Evolutionary conservation across 2,797 vertebrate genomes (phyloP).

Genomic region (Crocidura indochinensis): DNA sequence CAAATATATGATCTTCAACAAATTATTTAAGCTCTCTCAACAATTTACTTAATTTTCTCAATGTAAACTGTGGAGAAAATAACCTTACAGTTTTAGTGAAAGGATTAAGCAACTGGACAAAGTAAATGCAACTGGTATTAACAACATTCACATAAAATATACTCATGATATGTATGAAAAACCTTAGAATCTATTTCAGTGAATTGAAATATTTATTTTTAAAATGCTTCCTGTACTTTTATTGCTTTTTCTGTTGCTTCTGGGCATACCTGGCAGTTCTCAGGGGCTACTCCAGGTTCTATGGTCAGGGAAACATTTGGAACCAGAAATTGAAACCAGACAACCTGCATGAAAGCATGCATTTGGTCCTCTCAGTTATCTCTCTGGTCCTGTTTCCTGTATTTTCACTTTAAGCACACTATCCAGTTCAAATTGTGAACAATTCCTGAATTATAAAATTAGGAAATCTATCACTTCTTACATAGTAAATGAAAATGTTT

Average conservation of each 20-base stretch:
- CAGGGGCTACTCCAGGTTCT: too few relatives aligned
- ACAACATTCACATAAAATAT: slow-evolving; percentile 49
- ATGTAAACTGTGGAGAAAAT: slow-evolving; percentile 3
- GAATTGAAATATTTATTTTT: slow-evolving; percentile 49
- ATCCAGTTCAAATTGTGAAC: slow-evolving; percentile 23
- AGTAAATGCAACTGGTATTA: background rate
- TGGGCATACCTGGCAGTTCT: too few relatives aligned
- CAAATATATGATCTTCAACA: background rate
- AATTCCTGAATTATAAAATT: slow-evolving; percentile 39
- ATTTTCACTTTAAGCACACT: background rate
- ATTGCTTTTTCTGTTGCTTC: too few relatives aligned
- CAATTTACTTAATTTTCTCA: slow-evolving; percentile 51
- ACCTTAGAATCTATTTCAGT: slow-evolving; percentile 26
- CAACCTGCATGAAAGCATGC: background rate
- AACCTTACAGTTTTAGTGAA: slow-evolving; percentile 16
- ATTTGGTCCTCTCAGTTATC: too few relatives aligned
- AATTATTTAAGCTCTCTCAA: slow-evolving; percentile 44
- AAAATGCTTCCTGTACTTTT: too few relatives aligned
- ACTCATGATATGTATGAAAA: slow-evolving; percentile 30
- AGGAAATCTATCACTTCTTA: background rate
- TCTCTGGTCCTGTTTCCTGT: background rate
- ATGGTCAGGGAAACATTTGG: too few relatives aligned
- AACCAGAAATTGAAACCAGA: too few relatives aligned
- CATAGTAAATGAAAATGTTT: slow-evolving; percentile 57
- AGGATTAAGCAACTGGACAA: slow-evolving; percentile 58